phyloP scores from a whole-genome alignment of 2,888 invertebrate genomes.

The Chrysodeixis includens region DNA sequence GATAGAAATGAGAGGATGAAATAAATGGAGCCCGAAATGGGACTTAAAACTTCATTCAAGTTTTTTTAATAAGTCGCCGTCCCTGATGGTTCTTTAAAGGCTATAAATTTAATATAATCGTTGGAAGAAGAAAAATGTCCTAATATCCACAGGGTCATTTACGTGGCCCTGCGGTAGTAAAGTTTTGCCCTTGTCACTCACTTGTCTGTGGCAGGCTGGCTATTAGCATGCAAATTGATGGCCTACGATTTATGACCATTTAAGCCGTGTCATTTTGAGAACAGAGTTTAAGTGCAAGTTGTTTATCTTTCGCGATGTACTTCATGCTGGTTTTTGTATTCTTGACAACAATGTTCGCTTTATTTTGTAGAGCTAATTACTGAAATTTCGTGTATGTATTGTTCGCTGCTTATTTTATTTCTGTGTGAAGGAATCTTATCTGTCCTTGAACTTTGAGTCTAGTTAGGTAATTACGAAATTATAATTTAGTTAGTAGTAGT shows the following conservation, averaged over 20 bases:
- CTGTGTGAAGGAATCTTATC: too few relatives aligned
- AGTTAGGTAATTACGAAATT: too few relatives aligned
- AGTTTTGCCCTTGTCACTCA: constrained; percentile 81
- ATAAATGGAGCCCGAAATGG: constrained; percentile 63
- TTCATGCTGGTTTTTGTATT: too few relatives aligned
- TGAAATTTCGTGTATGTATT: too few relatives aligned
- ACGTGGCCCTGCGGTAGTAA: constrained; percentile 68
- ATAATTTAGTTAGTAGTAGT: too few relatives aligned
- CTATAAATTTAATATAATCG: constrained; percentile 77
- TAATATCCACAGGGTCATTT: constrained; percentile 77
- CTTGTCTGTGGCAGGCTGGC: constrained; percentile 73
- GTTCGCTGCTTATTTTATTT: too few relatives aligned
- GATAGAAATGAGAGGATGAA: constrained; percentile 40
- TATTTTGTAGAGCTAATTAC: too few relatives aligned
- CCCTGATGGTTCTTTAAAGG: constrained; percentile 65
- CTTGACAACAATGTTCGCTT: too few relatives aligned
- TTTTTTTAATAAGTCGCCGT: constrained; percentile 64
- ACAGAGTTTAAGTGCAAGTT: constrained; percentile 7
- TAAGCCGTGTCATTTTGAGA: constrained; percentile 45
- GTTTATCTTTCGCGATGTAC: constrained; percentile 18
- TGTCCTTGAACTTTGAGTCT: too few relatives aligned
- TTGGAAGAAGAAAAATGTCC: constrained; percentile 77
- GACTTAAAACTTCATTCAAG: constrained; percentile 62
- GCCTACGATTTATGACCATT: constrained; percentile 68
- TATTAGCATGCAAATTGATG: constrained; percentile 86